Conservation (phyloP, 2,888 invertebrate species). For the Nudaria mundana region DNA sequence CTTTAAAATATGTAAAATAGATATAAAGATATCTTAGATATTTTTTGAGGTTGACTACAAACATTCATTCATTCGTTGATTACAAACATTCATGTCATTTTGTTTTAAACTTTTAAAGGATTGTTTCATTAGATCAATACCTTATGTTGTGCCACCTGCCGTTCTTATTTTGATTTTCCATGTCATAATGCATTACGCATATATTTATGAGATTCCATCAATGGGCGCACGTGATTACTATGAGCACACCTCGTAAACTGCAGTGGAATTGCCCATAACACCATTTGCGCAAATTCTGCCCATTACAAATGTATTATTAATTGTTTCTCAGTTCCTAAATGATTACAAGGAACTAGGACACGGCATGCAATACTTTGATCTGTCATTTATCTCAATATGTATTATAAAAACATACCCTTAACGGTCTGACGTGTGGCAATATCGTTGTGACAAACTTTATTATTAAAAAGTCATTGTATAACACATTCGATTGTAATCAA, state of each 20-base stretch:
- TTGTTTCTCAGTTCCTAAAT: conserved; percentile 21
- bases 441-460: conserved; percentile 40
- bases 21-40: too few relatives aligned
- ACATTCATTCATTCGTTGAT: too few relatives aligned
- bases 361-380: conserved; percentile 14
- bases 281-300: background rate
- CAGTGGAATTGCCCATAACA: conserved; percentile 1
- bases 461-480: conserved; percentile 61
- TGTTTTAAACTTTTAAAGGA: too few relatives aligned
- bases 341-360: conserved; percentile 14
- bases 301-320: conserved; percentile 1
- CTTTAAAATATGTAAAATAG: too few relatives aligned
- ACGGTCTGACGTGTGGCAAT: conserved; percentile 31
- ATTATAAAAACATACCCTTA: conserved; percentile 31
- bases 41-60: too few relatives aligned
- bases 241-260: conserved; percentile 2
- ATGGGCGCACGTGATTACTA: conserved; percentile 9
- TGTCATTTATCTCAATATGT: conserved; percentile 30
- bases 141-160: too few relatives aligned
- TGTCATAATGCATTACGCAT: conserved; percentile 6
- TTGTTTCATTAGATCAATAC: too few relatives aligned
- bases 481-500: conserved; percentile 62
- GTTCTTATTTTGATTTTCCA: too few relatives aligned
- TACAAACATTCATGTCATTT: too few relatives aligned
- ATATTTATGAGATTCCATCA: conserved; percentile 10